Percentiles rank a stretch among this genome's conserved stretches.
Evolutionary conservation across 2,797 vertebrate species (phyloP).

Genomic region (Odontamblyopus rebecca): DNA sequence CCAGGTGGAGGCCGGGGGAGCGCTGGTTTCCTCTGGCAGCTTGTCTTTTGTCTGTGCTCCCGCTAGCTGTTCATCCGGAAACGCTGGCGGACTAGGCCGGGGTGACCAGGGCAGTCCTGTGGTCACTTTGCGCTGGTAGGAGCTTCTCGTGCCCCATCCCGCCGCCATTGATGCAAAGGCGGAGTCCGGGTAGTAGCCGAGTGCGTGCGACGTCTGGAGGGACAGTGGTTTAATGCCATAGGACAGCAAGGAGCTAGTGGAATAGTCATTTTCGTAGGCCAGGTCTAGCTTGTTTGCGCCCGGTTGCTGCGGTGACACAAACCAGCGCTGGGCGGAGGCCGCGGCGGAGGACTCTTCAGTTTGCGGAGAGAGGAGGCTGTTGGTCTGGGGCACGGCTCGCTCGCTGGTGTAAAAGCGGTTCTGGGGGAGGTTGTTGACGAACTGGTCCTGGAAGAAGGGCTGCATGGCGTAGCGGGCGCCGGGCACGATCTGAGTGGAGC

Average conservation of each 20-base stretch:
- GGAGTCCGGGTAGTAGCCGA: constrained; percentile 93
- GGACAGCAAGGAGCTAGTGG: constrained; percentile 84
- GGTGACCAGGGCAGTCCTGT: constrained; percentile 91
- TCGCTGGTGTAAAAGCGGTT: constrained; percentile 91
- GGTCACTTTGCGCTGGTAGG: constrained; percentile 90
- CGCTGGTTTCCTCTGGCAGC: constrained; percentile 86
- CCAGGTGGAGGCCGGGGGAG: constrained; percentile 80
- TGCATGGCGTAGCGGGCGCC: constrained; percentile 90
- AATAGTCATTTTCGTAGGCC: constrained; percentile 92
- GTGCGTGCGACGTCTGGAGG: constrained; percentile 88
- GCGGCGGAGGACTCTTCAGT: constrained; percentile 79
- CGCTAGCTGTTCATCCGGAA: constrained; percentile 89
- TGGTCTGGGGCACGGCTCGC: constrained; percentile 89
- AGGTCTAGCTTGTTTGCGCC: constrained; percentile 87
- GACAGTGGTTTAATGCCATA: constrained; percentile 94
- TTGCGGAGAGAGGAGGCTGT: constrained; percentile 87
- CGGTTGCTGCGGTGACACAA: constrained; percentile 92
- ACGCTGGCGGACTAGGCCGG: constrained; percentile 89
- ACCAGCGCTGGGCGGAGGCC: constrained; percentile 86
- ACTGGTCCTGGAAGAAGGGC: constrained; percentile 94
- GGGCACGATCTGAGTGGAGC: constrained; percentile 93
- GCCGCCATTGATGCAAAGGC: constrained; percentile 88
- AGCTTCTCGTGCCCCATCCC: constrained; percentile 85
- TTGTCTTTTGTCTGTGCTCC: constrained; percentile 83
- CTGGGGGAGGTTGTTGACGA: constrained; percentile 90